Evolutionary conservation across 1,140 invertebrate species (phyloP).

Genomic region (Hetaerina americana): DNA sequence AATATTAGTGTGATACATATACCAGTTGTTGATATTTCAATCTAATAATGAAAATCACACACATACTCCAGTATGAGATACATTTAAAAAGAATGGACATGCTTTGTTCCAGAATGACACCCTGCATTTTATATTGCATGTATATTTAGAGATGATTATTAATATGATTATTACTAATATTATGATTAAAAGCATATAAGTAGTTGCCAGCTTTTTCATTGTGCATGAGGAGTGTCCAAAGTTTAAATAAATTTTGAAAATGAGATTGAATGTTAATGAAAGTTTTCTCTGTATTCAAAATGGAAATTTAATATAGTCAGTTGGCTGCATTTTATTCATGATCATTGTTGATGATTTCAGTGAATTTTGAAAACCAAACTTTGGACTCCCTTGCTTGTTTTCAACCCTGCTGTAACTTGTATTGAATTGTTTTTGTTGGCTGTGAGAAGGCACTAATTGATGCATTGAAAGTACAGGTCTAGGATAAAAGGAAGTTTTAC

Average conservation of each 20-base stretch:
- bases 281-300: constrained; percentile 8
- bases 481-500: not conserved
- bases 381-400: not conserved
- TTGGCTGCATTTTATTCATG: not conserved
- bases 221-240: not conserved
- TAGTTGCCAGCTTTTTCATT: constrained; percentile 13
- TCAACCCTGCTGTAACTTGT: not conserved
- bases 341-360: not conserved
- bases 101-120: constrained; percentile 15
- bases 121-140: constrained; percentile 17
- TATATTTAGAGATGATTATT: constrained; percentile 6
- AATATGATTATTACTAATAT: constrained; percentile 7
- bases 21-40: constrained; percentile 11
- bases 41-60: constrained; percentile 11
- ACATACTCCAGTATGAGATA: constrained; percentile 8
- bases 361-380: not conserved
- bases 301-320: constrained; percentile 6
- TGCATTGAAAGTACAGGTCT: not conserved
- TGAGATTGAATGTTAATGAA: not conserved
- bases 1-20: constrained; percentile 7
- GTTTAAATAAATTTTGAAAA: not conserved
- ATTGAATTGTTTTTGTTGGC: constrained; percentile 12
- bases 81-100: constrained; percentile 15
- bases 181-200: constrained; percentile 10
- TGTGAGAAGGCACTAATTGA: constrained; percentile 10